These are phyloP conservation scores for Rhodeus uyekii DNA, from an alignment of 2,797 vertebrate species.

Conservation along the genomic window DNA sequence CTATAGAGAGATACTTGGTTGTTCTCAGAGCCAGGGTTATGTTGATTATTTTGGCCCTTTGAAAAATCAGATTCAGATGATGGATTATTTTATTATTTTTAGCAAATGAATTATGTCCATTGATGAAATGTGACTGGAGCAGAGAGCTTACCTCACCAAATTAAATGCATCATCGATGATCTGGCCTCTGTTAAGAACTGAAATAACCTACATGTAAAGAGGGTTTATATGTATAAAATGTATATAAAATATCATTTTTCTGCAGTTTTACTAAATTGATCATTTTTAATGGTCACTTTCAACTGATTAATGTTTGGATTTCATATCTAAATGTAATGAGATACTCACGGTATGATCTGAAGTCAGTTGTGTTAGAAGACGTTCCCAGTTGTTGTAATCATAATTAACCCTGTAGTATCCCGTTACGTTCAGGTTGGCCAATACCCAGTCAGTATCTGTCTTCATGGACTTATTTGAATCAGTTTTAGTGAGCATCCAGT, in stretches of 20 bases:
- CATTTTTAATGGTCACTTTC: too few species aligned
- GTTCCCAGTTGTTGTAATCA: conserved; percentile 84
- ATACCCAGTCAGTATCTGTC: conserved; percentile 70
- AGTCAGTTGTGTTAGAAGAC: conserved; percentile 75
- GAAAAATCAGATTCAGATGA: not conserved
- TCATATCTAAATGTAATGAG: not conserved
- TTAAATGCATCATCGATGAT: conserved; percentile 89
- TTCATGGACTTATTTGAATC: conserved; percentile 48
- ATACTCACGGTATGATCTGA: conserved; percentile 58
- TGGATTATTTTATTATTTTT: not conserved
- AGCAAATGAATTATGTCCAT: not conserved
- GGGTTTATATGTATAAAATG: too few species aligned
- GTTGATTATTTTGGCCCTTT: conserved; percentile 76
- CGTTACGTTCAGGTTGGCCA: conserved; percentile 83
- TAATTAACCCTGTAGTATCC: conserved; percentile 95
- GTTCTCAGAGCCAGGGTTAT: conserved; percentile 81
- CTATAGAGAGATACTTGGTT: conserved; percentile 80
- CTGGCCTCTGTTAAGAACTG: conserved; percentile 89
- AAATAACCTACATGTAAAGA: conserved; percentile 73
- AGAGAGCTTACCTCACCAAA: conserved; percentile 83
- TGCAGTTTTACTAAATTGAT: too few species aligned
- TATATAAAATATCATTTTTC: too few species aligned
- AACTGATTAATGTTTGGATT: not conserved
- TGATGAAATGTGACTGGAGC: not conserved
- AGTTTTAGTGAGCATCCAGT: conserved; percentile 77